These are phyloP conservation scores for Cryptoleucopteryx plumbea DNA, from an alignment of 2,113 vertebrate species.

Conservation along the genomic window DNA sequence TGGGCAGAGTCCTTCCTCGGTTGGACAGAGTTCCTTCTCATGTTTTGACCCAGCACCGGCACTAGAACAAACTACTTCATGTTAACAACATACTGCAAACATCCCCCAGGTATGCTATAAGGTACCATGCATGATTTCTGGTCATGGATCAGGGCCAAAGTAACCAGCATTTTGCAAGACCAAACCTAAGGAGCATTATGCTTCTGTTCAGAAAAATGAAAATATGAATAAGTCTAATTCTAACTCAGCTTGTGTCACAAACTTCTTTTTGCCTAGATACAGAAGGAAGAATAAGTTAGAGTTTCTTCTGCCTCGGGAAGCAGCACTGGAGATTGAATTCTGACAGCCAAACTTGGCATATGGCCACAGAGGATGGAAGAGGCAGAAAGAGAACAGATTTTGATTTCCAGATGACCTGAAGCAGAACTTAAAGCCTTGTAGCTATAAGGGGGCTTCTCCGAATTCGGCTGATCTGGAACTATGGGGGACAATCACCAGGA, in stretches of 20 bases:
- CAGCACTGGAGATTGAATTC: background rate
- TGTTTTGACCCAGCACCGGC: background rate
- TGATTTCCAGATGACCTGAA: background rate
- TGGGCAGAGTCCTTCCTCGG: background rate
- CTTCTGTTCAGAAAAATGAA: background rate
- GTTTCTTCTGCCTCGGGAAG: background rate
- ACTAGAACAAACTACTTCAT: background rate
- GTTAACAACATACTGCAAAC: background rate
- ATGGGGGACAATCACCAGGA: background rate
- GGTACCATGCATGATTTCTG: background rate
- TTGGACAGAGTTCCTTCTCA: background rate
- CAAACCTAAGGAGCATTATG: background rate
- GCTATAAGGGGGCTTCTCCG: background rate
- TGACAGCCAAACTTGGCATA: background rate
- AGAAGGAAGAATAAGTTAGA: background rate
- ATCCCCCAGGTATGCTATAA: accelerated
- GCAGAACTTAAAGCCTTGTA: background rate
- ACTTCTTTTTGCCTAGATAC: background rate
- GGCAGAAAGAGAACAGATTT: background rate
- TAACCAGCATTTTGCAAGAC: background rate
- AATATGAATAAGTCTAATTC: background rate
- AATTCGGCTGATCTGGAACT: background rate
- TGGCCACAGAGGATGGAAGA: background rate
- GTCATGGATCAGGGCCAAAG: background rate
- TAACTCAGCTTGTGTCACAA: background rate